These are phyloP conservation scores for Scelioninae gen. 2 DNA, from an alignment of 2,888 invertebrate genomes.

Conservation along the genomic window DNA sequence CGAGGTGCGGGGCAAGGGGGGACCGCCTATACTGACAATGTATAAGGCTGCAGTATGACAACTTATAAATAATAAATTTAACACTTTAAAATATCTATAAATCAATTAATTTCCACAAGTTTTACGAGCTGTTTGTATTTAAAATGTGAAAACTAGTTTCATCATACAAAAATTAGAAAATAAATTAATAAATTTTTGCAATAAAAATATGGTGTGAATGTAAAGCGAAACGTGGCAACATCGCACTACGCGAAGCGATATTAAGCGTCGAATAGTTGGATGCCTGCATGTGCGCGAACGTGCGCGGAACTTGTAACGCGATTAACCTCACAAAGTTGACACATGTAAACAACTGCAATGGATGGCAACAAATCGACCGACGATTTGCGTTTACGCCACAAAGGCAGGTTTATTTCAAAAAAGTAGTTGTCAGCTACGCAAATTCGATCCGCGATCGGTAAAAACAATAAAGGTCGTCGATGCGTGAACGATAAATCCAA, in stretches of 20 bases:
- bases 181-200: not conserved
- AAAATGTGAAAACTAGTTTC: slow-evolving; percentile 3
- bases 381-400: not conserved
- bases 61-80: not conserved
- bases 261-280: not conserved
- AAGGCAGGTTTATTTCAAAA: not conserved
- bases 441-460: not conserved
- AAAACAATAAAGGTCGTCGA: not conserved
- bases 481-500: not conserved
- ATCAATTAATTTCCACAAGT: not conserved
- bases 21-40: not conserved
- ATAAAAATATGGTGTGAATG: too few species aligned
- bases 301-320: not conserved
- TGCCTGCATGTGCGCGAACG: not conserved
- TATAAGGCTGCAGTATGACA: slow-evolving; percentile 4
- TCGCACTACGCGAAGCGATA: slow-evolving; percentile 2
- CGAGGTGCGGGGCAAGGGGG: slow-evolving; percentile 1
- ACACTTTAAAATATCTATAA: not conserved
- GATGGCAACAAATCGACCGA: too few species aligned
- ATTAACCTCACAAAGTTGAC: not conserved
- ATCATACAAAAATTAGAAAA: not conserved
- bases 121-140: not conserved
- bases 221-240: not conserved
- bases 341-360: too few species aligned
- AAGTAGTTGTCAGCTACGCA: not conserved